phyloP scores from a whole-genome alignment of 2,797 vertebrate genomes.

The Peromyscus eremicus region DNA sequence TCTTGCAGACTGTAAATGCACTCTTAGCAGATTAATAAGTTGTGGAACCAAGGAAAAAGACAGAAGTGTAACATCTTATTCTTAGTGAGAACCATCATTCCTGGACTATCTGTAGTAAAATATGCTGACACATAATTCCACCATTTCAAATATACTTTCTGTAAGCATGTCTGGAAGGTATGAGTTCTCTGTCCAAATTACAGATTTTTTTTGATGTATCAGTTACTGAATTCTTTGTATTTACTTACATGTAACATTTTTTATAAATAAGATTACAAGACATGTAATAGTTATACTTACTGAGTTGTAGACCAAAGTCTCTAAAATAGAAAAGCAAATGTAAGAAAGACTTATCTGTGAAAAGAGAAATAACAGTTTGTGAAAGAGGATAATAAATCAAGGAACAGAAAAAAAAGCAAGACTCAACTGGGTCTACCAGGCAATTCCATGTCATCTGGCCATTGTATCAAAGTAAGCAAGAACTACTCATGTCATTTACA shows the following conservation, averaged over 20 bases:
- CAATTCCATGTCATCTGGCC: not conserved
- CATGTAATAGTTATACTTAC: not conserved
- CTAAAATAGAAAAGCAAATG: not conserved
- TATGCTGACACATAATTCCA: not conserved
- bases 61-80: not conserved
- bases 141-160: not conserved
- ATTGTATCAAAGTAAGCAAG: not conserved
- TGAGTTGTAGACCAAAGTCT: not conserved
- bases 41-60: not conserved
- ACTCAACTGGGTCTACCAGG: not conserved
- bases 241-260: not conserved
- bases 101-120: slow-evolving; percentile 17
- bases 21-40: not conserved
- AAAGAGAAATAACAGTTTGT: not conserved
- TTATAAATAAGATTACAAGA: not conserved
- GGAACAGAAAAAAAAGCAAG: not conserved
- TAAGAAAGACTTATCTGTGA: not conserved
- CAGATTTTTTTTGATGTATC: not conserved
- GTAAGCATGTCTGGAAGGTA: not conserved
- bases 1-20: not conserved
- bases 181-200: not conserved
- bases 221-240: not conserved
- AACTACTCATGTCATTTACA: not conserved
- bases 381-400: not conserved
- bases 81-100: not conserved